Percentiles rank a stretch among this genome's conserved stretches.
phyloP scores from a whole-genome alignment of 2,797 vertebrate species.

The Pterois miles region DNA sequence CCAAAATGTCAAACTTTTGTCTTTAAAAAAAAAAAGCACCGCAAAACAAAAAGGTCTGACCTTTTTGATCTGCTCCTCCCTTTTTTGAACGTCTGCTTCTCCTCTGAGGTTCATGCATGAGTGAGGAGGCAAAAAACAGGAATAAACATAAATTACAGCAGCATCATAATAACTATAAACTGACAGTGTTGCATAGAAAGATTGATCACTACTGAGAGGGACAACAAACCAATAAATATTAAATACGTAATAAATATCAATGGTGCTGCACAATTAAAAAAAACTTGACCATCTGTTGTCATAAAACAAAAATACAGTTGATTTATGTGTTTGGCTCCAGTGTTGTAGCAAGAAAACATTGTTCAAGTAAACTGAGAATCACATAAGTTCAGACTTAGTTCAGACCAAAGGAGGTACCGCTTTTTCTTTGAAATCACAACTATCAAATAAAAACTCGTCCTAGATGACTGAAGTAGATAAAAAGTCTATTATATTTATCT shows the following conservation, averaged over 20 bases:
- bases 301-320: slow-evolving; percentile 13
- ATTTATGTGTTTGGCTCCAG: slow-evolving; percentile 32
- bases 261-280: slow-evolving; percentile 26
- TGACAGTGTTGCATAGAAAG: slow-evolving; percentile 71
- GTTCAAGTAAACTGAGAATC: slow-evolving; percentile 21
- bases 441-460: slow-evolving; percentile 10
- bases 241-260: slow-evolving; percentile 69
- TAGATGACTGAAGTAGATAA: neutral
- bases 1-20: neutral
- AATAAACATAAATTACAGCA: slow-evolving; percentile 33
- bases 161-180: slow-evolving; percentile 31
- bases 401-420: neutral
- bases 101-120: neutral
- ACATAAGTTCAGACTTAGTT: neutral
- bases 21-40: neutral
- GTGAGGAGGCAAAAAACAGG: neutral
- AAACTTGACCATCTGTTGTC: neutral
- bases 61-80: neutral
- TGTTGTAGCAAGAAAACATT: slow-evolving; percentile 9
- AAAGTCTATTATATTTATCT: neutral
- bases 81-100: slow-evolving; percentile 2
- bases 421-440: slow-evolving; percentile 5
- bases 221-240: slow-evolving; percentile 65
- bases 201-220: slow-evolving; percentile 45
- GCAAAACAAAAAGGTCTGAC: neutral